Evolutionary conservation across 2,113 vertebrate genomes (phyloP).

Genomic region (Rutilus rutilus): DNA sequence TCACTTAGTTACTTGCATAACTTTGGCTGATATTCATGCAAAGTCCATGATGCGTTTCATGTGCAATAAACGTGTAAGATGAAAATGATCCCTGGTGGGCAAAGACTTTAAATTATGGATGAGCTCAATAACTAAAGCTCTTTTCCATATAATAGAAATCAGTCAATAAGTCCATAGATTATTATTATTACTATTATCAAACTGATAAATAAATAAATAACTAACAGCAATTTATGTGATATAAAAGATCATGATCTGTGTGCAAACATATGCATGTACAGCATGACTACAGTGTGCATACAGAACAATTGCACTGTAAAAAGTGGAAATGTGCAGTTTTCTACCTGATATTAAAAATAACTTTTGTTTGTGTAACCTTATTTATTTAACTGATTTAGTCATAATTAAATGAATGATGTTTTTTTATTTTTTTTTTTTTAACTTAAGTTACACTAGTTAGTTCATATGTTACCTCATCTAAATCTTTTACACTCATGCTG

Average conservation of each 20-base stretch:
- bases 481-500: neutral
- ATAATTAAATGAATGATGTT: neutral
- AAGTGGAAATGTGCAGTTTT: neutral
- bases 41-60: neutral
- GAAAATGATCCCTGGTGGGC: neutral
- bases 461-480: neutral
- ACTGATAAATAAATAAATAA: neutral
- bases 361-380: neutral
- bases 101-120: neutral
- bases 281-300: slow-evolving; percentile 35
- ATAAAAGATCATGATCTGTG: neutral
- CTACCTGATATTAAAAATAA: neutral
- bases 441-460: neutral
- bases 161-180: neutral
- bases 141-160: neutral
- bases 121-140: neutral
- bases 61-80: neutral
- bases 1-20: neutral
- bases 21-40: neutral
- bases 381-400: neutral
- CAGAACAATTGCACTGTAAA: neutral
- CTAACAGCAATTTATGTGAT: neutral
- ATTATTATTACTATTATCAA: neutral
- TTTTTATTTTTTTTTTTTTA: no score
- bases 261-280: neutral